Evolutionary conservation across 2,797 vertebrate genomes (phyloP).

Genomic region (Gymnocypris eckloni): DNA sequence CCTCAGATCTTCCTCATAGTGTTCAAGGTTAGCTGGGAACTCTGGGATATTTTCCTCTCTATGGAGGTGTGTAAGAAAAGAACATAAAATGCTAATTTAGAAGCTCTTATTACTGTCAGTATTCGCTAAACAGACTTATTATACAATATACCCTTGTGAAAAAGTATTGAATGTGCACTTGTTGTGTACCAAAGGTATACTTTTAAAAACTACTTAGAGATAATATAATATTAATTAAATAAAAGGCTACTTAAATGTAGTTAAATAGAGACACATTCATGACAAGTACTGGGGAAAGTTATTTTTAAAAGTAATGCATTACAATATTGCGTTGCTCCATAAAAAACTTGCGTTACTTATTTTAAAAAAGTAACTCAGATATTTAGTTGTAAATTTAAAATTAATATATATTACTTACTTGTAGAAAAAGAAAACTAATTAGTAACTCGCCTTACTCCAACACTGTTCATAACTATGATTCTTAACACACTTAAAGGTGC

Average conservation of each 20-base stretch:
- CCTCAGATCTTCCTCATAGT: conserved; percentile 76
- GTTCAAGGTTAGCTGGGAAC: conserved; percentile 70
- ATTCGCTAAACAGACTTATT: background rate
- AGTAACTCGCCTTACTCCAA: background rate
- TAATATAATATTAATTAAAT: background rate
- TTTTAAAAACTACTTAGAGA: background rate
- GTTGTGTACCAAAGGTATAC: background rate
- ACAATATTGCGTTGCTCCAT: background rate
- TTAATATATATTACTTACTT: background rate
- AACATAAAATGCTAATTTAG: conserved; percentile 1
- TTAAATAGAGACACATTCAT: background rate
- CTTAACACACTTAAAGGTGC: background rate
- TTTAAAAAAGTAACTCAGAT: background rate
- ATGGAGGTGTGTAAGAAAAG: conserved; percentile 47
- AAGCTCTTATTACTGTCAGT: background rate
- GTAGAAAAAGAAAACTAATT: background rate
- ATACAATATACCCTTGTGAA: background rate
- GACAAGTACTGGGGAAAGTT: background rate
- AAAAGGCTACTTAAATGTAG: background rate
- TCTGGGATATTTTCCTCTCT: conserved; percentile 77
- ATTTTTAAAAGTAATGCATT: background rate
- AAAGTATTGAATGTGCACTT: background rate
- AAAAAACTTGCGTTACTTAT: background rate
- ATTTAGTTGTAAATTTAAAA: background rate
- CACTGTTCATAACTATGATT: background rate